These are phyloP conservation scores for Drosophila sucinea DNA, from an alignment of 1,140 invertebrate genomes.

Conservation along the genomic window DNA sequence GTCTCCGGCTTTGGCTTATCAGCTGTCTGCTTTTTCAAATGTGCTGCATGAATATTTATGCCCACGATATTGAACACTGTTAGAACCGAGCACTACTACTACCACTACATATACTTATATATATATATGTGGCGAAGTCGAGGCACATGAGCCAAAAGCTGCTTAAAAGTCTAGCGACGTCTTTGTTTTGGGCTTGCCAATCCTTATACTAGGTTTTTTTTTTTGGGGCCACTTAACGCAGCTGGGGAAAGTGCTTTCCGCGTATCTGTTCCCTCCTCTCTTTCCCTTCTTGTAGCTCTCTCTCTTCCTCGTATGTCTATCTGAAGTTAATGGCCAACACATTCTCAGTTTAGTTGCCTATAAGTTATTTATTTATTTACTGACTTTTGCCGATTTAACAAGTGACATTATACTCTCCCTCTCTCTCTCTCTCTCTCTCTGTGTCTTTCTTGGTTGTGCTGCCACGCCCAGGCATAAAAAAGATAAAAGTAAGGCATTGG, in stretches of 20 bases:
- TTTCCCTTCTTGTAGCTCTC: background rate
- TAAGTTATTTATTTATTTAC: slow-evolving; percentile 75
- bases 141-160: slow-evolving; percentile 51
- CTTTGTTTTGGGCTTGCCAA: slow-evolving; percentile 3
- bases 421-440: slow-evolving; percentile 21
- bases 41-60: slow-evolving; percentile 74
- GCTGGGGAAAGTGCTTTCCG: slow-evolving; percentile 27
- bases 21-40: slow-evolving; percentile 67
- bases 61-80: slow-evolving; percentile 59
- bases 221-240: slow-evolving; percentile 43
- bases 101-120: slow-evolving; percentile 25
- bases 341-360: slow-evolving; percentile 59
- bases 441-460: background rate
- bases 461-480: slow-evolving; percentile 48
- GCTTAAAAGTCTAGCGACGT: slow-evolving; percentile 67
- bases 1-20: slow-evolving; percentile 57
- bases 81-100: background rate
- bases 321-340: slow-evolving; percentile 57
- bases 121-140: slow-evolving; percentile 24
- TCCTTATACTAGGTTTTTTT: slow-evolving; percentile 25
- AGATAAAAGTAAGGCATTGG: slow-evolving; percentile 31
- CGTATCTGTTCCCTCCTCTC: slow-evolving; percentile 5
- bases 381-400: slow-evolving; percentile 40
- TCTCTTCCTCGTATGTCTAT: background rate
- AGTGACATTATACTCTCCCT: slow-evolving; percentile 61